These are phyloP conservation scores for Sturnus vulgaris DNA, from an alignment of 2,113 vertebrate genomes.

Conservation along the genomic window DNA sequence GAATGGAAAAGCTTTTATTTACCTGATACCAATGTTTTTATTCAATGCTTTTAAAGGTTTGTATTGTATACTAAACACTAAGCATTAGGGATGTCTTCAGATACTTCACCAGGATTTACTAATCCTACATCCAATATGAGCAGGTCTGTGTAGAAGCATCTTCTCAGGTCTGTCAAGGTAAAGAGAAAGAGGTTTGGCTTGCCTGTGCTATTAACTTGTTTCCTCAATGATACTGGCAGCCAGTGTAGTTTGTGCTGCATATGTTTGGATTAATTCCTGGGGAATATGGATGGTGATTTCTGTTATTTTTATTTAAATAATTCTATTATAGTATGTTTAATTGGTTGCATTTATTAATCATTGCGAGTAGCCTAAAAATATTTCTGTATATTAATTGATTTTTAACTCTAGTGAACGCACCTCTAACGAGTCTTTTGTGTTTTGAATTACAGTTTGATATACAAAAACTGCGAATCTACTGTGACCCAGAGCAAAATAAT, in stretches of 20 bases:
- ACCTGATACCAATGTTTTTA: neutral
- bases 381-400: neutral
- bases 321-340: neutral
- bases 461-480: conserved; percentile 95
- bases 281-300: neutral
- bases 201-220: neutral
- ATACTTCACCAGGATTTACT: neutral
- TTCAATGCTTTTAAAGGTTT: neutral
- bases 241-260: neutral
- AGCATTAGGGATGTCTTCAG: neutral
- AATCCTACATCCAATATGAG: neutral
- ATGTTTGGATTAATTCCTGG: neutral
- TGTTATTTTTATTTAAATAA: neutral
- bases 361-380: neutral
- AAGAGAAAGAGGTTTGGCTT: neutral
- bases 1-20: neutral
- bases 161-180: neutral
- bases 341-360: neutral
- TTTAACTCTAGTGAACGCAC: neutral
- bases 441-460: conserved; percentile 86
- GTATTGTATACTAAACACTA: neutral
- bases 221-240: neutral
- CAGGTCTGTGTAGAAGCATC: neutral
- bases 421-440: neutral
- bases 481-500: conserved; percentile 93